These are phyloP conservation scores for Cryptoprocta ferox DNA, from an alignment of 2,797 vertebrate genomes.

Conservation along the genomic window DNA sequence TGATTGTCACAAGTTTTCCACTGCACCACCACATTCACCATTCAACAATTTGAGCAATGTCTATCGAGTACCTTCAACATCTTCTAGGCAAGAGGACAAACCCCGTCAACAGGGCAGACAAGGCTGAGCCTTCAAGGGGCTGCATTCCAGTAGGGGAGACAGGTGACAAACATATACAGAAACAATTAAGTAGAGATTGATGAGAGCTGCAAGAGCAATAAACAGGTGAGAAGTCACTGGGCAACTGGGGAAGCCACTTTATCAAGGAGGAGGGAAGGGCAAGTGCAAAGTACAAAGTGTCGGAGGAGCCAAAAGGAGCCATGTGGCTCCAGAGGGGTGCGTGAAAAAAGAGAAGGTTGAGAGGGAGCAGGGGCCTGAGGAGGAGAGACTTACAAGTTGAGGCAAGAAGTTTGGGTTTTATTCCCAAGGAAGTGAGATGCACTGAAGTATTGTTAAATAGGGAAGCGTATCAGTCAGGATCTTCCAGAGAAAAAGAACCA, in stretches of 20 bases:
- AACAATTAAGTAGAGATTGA: neutral
- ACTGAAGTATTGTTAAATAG: neutral
- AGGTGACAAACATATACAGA: neutral
- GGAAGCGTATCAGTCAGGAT: too few species aligned
- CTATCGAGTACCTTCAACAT: neutral
- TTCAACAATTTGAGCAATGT: neutral
- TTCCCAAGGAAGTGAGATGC: neutral
- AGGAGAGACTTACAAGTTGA: neutral
- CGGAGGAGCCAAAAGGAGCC: neutral
- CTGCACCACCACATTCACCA: neutral
- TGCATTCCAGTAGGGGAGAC: neutral
- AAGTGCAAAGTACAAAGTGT: neutral
- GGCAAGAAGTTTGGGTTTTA: neutral
- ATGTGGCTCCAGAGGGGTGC: neutral
- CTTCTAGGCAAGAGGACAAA: neutral
- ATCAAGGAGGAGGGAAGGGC: neutral
- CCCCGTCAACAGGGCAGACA: too few species aligned
- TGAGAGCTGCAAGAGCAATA: neutral
- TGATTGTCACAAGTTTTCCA: neutral
- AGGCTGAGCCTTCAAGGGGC: neutral
- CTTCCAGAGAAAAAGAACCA: neutral
- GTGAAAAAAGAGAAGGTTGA: slow-evolving; percentile 23
- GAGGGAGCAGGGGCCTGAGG: neutral
- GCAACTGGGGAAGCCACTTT: neutral
- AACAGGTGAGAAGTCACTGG: neutral